Evolutionary conservation across 2,797 vertebrate species (phyloP), one percentile per base, ranked within the genome.

Genomic region (Rachycentron canadum): DNA sequence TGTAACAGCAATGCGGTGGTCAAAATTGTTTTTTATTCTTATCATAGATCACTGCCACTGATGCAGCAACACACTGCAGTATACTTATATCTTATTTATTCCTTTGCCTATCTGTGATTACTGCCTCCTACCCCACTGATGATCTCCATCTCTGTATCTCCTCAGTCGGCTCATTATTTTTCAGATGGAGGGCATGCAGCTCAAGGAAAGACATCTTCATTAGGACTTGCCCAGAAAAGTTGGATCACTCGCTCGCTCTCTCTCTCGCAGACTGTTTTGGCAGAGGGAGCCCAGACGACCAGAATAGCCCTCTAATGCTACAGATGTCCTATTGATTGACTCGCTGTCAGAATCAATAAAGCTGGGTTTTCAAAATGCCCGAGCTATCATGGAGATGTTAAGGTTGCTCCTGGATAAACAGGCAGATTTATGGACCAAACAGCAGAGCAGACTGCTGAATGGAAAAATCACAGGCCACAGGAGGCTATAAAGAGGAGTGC

Each of bases 321-420:
- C 79, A 82, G 78, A 86, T 83, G 79, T 87, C 79, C 67, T 84
- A 83, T 87, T 85, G 86, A 87, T 77, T 83, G 78, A 81, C 67
- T 83, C 28, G 26, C 57, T 83, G 85, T 88, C 83, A 72, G 69
- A 88, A 82, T 88, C 86, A 14, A 88, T 91, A 81, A 84, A 78
- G 85, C 73, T 53, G 60, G 58, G 38, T 77, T 80, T 76, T 76
- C 56, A 65, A 79, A 86, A 88, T 66, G 60, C 52, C 72, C 5
- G 34, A 30, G 61, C 66, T 43, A 50, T 74, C 32, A 7, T 60
- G 1, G 52, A 74, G 66, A 86, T 41, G n/a, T 79, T 78, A 59
- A 69, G 53, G 56, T 68, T 76, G 84, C 73, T 90, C 38, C 64
- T 73, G 66, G 70, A 78, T 73, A 83, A 84, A 81, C 38, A 71